These are phyloP conservation scores for Chelon labrosus DNA, from an alignment of 2,797 vertebrate genomes.

Conservation along the genomic window DNA sequence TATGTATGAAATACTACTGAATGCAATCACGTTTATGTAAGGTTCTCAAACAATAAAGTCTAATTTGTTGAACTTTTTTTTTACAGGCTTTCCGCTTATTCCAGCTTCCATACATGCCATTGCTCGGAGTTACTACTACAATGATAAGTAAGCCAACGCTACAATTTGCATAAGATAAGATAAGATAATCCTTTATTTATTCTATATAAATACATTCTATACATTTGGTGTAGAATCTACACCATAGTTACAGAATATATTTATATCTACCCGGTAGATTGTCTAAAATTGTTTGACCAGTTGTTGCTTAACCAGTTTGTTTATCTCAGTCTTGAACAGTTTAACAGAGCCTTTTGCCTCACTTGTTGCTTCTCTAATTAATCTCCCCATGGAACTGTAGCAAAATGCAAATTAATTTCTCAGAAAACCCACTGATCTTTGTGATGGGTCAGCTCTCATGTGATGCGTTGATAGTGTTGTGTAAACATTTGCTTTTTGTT, in stretches of 20 bases:
- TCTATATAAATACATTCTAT: background rate
- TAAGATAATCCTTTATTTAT: background rate
- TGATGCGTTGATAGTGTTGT: constrained; percentile 21
- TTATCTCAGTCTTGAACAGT: background rate
- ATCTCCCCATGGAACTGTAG: background rate
- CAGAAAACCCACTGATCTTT: constrained; percentile 19
- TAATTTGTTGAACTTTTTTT: background rate
- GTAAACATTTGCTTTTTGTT: constrained; percentile 11
- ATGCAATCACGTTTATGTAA: background rate
- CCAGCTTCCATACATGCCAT: constrained; percentile 93
- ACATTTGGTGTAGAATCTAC: background rate
- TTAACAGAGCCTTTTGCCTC: background rate
- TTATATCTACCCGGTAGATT: no score
- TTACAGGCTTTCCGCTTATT: constrained; percentile 93
- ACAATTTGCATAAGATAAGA: background rate
- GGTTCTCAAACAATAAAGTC: background rate
- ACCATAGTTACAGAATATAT: no score
- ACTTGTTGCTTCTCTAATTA: constrained; percentile 6
- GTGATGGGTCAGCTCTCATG: constrained; percentile 7
- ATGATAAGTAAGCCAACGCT: constrained; percentile 91
- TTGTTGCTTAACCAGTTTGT: background rate
- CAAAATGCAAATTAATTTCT: constrained; percentile 20
- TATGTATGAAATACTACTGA: constrained; percentile 67
- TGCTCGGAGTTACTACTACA: constrained; percentile 94
- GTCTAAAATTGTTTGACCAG: no score